Conservation (phyloP, 2,113 vertebrate species). For the Prunella himalayana region DNA sequence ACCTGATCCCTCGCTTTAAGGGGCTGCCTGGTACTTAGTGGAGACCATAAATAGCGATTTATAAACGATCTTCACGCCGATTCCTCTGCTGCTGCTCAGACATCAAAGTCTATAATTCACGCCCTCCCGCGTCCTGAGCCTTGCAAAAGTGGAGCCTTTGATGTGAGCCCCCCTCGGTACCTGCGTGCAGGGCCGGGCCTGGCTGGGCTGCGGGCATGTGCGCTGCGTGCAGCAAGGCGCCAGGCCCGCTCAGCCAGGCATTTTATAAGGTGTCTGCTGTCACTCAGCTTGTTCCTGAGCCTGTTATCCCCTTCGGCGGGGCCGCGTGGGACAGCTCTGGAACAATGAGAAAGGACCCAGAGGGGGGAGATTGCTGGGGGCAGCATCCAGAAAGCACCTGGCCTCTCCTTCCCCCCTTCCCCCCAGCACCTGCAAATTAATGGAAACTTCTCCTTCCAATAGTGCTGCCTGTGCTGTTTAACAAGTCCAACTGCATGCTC, state of each 20-base stretch:
- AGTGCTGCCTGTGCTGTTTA: conserved; percentile 32
- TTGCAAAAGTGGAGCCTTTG: conserved; percentile 53
- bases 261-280: conserved; percentile 70
- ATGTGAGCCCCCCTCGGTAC: conserved; percentile 46
- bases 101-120: conserved; percentile 72
- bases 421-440: conserved; percentile 62
- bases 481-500: not conserved
- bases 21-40: conserved; percentile 60
- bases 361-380: conserved; percentile 22
- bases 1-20: conserved; percentile 61
- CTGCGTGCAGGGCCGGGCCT: conserved; percentile 11
- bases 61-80: conserved; percentile 61
- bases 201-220: conserved; percentile 43
- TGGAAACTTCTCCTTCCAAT: conserved; percentile 45
- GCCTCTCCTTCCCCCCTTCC: not conserved
- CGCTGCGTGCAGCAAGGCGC: conserved; percentile 51
- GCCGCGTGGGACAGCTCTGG: not conserved
- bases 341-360: conserved; percentile 18
- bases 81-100: conserved; percentile 43
- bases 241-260: conserved; percentile 50
- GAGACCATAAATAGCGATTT: conserved; percentile 59
- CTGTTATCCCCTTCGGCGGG: conserved; percentile 31
- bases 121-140: conserved; percentile 58
- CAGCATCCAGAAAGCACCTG: conserved; percentile 56
- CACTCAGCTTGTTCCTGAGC: conserved; percentile 51